A percentile compares a stretch with the other conserved stretches of the same genome.
Evolutionary conservation across 2,888 invertebrate species (phyloP).

Genomic region (Miltochrista miniata): DNA sequence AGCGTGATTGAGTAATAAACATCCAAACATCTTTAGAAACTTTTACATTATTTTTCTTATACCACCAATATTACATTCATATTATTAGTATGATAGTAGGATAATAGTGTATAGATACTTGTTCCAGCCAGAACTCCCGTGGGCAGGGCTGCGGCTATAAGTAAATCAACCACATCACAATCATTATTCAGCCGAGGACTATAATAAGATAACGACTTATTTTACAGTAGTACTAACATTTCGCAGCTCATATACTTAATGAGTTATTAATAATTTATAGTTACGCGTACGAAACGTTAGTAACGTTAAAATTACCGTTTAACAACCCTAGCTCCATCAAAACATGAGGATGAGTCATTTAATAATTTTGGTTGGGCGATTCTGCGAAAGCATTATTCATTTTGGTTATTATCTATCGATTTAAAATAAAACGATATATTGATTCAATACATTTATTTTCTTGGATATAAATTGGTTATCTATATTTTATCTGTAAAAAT

Average conservation of each 20-base stretch:
- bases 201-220: slow-evolving; percentile 3
- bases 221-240: neutral
- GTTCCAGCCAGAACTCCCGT: no score
- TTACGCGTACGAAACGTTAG: neutral
- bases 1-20: no score
- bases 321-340: neutral
- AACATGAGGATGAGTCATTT: neutral
- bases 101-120: no score
- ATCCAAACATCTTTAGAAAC: no score
- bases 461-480: no score
- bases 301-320: neutral
- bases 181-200: neutral
- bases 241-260: neutral
- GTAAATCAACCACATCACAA: neutral
- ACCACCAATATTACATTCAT: no score
- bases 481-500: no score
- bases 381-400: neutral
- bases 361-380: neutral
- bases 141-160: no score
- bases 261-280: neutral
- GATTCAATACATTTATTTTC: no score
- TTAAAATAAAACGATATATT: neutral
- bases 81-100: no score
- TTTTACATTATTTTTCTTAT: no score
- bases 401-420: neutral